These are phyloP conservation scores for Muntiacus muntjak DNA, from an alignment of 2,113 vertebrate species.

Conservation along the genomic window DNA sequence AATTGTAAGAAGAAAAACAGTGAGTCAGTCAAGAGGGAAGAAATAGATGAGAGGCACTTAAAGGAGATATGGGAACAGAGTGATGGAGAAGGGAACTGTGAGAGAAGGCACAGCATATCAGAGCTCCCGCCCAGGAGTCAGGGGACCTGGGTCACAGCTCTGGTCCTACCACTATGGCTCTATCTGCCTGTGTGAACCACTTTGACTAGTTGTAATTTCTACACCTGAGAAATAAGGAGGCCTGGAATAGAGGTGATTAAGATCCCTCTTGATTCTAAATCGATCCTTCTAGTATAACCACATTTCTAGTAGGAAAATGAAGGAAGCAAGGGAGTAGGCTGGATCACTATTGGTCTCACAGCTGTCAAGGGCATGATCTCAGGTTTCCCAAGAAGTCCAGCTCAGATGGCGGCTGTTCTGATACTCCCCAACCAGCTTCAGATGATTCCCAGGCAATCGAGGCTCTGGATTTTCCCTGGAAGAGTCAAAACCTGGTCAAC, in stretches of 20 bases:
- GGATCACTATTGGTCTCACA: not conserved
- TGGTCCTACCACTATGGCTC: not conserved
- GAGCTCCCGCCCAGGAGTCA: not conserved
- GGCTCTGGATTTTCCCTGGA: not conserved
- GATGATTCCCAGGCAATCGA: not conserved
- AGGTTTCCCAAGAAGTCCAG: not conserved
- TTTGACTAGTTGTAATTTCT: not conserved
- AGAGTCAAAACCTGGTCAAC: not conserved
- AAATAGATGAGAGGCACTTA: not conserved
- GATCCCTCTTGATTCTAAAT: not conserved
- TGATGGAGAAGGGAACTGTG: not conserved
- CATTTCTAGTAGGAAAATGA: not conserved
- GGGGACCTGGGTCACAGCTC: not conserved
- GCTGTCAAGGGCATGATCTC: not conserved
- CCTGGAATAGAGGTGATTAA: not conserved
- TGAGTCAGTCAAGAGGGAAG: not conserved
- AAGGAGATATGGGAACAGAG: not conserved
- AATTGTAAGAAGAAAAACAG: not conserved
- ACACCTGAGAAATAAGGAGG: not conserved
- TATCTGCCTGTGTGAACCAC: not conserved
- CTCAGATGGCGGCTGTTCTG: not conserved
- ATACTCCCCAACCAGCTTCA: not conserved
- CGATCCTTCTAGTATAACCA: not conserved
- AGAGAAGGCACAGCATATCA: fast-evolving
- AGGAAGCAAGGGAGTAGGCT: not conserved